phyloP scores from a whole-genome alignment of 2,797 vertebrate genomes.

The Trachurus trachurus region DNA sequence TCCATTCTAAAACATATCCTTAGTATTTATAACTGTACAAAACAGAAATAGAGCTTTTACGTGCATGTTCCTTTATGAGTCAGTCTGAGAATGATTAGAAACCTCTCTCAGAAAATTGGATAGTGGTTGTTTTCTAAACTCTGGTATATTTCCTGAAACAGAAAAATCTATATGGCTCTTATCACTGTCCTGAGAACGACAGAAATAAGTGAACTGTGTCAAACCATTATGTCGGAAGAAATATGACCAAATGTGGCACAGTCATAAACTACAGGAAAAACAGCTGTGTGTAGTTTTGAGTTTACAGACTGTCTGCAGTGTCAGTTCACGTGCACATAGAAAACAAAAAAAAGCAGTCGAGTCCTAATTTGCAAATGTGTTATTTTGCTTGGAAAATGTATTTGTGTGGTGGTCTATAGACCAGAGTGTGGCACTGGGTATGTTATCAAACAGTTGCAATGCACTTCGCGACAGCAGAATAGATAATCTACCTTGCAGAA shows the following conservation, averaged over 20 bases:
- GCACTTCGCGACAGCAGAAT: no score
- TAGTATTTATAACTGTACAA: neutral
- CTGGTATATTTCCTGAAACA: neutral
- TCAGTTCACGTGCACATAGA: neutral
- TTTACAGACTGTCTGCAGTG: neutral
- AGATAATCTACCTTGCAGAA: no score
- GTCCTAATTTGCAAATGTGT: no score
- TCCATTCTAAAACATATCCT: slow-evolving; percentile 5
- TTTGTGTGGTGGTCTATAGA: neutral
- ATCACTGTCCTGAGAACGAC: neutral
- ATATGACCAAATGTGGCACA: neutral
- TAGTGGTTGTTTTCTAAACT: neutral
- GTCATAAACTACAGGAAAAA: neutral
- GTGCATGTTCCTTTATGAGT: neutral
- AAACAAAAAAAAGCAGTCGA: neutral
- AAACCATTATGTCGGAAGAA: neutral
- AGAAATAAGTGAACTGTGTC: neutral
- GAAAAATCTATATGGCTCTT: neutral
- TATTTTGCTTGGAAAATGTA: neutral
- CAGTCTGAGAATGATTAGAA: neutral
- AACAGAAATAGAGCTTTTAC: no score
- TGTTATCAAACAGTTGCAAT: no score
- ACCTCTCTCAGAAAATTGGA: neutral
- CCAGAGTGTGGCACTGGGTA: neutral
- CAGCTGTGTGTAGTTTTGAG: neutral